phyloP scores from a whole-genome alignment of 2,888 invertebrate species.

The Dryomyza anilis region DNA sequence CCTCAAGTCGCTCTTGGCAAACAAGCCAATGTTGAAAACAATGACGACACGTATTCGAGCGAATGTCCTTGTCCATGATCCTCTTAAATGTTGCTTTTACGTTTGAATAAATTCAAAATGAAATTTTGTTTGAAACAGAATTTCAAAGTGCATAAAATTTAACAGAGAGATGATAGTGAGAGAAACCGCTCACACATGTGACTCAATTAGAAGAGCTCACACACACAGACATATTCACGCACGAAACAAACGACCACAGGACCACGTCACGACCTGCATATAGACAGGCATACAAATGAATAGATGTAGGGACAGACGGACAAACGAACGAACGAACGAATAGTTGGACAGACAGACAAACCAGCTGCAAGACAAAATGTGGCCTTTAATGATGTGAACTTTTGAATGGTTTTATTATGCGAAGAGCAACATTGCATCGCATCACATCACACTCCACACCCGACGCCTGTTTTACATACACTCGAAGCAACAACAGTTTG shows the following conservation, averaged over 20 bases:
- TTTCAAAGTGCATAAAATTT: not conserved
- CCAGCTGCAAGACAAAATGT: slow-evolving; percentile 15
- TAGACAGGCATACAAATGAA: too few species aligned
- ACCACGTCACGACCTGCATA: too few species aligned
- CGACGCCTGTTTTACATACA: not conserved
- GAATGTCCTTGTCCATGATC: not conserved
- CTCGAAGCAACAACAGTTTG: slow-evolving; percentile 8
- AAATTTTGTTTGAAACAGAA: slow-evolving; percentile 3
- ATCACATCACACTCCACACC: not conserved
- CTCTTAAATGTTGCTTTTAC: not conserved
- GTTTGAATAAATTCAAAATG: slow-evolving; percentile 7
- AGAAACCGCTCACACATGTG: not conserved
- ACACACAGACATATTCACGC: not conserved
- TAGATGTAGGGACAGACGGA: not conserved
- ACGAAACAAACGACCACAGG: not conserved
- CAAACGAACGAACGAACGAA: not conserved
- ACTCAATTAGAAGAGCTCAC: not conserved
- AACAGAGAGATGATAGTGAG: not conserved
- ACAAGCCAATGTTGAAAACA: too few species aligned
- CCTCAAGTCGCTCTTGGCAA: too few species aligned
- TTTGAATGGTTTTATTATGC: slow-evolving; percentile 26
- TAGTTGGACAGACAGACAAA: not conserved
- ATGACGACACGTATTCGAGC: too few species aligned
- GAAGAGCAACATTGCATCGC: not conserved
- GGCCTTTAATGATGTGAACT: slow-evolving; percentile 25